Percentiles rank a stretch among this genome's conserved stretches.
These are phyloP conservation scores for Lypha dubia DNA, from an alignment of 2,888 invertebrate species.

Conservation along the genomic window DNA sequence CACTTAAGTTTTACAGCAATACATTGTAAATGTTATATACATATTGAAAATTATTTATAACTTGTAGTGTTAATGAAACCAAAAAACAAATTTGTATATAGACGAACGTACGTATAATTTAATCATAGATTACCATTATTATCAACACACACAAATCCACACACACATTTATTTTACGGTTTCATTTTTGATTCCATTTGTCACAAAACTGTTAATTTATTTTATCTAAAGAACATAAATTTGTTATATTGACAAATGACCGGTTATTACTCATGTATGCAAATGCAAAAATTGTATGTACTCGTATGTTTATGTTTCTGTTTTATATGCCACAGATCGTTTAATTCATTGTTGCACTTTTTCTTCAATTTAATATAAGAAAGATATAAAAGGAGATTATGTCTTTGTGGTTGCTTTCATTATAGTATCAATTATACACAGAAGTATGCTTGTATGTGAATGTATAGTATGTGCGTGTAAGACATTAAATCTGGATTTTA, in stretches of 20 bases:
- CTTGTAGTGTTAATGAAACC: constrained; percentile 17
- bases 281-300: neutral
- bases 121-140: constrained; percentile 1
- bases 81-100: constrained; percentile 7
- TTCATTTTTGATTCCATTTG: constrained; percentile 32
- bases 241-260: constrained; percentile 1
- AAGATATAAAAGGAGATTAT: neutral
- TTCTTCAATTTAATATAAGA: constrained; percentile 23
- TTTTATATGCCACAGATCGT: constrained; percentile 31
- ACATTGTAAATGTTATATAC: constrained; percentile 9
- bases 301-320: neutral
- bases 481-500: constrained; percentile 7
- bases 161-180: constrained; percentile 6
- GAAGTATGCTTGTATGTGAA: neutral
- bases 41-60: constrained; percentile 20
- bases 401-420: constrained; percentile 13
- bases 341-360: constrained; percentile 29
- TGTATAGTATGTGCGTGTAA: neutral
- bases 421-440: neutral
- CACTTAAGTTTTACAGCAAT: constrained; percentile 7
- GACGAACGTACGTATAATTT: no score
- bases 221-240: constrained; percentile 20
- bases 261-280: neutral
- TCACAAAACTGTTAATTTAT: constrained; percentile 39
- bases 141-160: neutral